Percentiles rank a stretch among this genome's conserved stretches.
These are phyloP conservation scores for Rhabdophis nuchalis DNA, from an alignment of 2,797 vertebrate species.

Conservation along the genomic window DNA sequence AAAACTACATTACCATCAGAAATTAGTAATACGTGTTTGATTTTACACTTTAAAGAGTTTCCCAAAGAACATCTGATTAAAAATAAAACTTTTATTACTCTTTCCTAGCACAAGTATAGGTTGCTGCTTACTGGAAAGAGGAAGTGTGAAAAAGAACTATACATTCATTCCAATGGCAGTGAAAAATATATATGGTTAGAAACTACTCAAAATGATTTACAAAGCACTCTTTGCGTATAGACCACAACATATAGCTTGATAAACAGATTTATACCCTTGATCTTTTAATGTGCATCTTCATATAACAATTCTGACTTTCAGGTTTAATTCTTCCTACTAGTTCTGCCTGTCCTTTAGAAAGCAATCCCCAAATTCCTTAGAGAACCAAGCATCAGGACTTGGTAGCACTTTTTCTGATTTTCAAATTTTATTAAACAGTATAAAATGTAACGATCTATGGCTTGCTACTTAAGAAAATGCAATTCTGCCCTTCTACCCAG, in stretches of 20 bases:
- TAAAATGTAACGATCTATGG: neutral
- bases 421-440: neutral
- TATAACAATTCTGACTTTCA: neutral
- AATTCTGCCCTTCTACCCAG: conserved; percentile 50
- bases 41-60: neutral
- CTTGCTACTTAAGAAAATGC: neutral
- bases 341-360: neutral
- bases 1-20: neutral
- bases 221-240: neutral
- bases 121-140: neutral
- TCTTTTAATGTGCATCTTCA: neutral
- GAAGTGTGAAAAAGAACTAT: neutral
- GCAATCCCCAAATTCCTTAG: neutral
- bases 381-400: neutral
- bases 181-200: neutral
- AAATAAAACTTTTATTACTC: neutral
- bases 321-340: no score
- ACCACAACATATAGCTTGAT: neutral
- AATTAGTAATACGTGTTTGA: neutral
- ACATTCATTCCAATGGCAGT: neutral
- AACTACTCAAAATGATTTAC: neutral
- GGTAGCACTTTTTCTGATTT: neutral
- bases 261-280: neutral
- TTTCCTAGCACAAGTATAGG: neutral
- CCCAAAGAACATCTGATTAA: neutral